Conservation (phyloP, 2,888 invertebrate genomes). For the Parnassius glacialis region DNA sequence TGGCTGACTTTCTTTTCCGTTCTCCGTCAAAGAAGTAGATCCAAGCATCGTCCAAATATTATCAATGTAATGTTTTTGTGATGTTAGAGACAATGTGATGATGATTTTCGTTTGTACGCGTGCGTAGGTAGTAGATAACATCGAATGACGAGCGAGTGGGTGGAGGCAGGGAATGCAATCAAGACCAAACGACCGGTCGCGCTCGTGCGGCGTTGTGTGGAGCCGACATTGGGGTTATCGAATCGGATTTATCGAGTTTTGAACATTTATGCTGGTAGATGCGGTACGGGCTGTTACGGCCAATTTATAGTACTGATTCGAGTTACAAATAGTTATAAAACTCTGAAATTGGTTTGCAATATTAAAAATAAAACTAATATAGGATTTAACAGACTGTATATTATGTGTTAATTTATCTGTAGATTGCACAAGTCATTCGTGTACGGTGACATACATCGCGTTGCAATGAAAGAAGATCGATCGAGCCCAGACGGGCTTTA, state of each 20-base stretch:
- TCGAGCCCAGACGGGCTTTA: conserved; percentile 44
- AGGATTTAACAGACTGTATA: not conserved
- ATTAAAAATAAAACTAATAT: not conserved
- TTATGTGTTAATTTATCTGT: conserved; percentile 4
- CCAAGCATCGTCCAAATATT: conserved; percentile 32
- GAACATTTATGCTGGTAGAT: conserved; percentile 18
- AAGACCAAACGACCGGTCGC: conserved; percentile 48
- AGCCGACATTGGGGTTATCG: conserved; percentile 33
- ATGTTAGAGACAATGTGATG: conserved; percentile 39
- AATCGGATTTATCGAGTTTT: conserved; percentile 33
- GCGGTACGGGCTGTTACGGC: not conserved
- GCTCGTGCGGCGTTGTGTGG: conserved; percentile 33
- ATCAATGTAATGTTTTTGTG: conserved; percentile 24
- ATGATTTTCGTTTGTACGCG: conserved; percentile 43
- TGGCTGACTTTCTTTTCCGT: conserved; percentile 73
- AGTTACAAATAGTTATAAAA: not conserved
- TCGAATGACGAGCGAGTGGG: conserved; percentile 55
- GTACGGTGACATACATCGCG: conserved; percentile 18
- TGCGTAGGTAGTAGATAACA: conserved; percentile 58
- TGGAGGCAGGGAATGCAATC: conserved; percentile 56
- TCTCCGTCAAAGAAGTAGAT: conserved; percentile 49
- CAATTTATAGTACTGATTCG: not conserved
- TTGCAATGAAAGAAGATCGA: conserved; percentile 30
- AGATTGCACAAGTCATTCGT: conserved; percentile 28
- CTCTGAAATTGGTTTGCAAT: not conserved